Evolutionary conservation across 2,113 vertebrate species (phyloP).

Genomic region (Proteles cristata): DNA sequence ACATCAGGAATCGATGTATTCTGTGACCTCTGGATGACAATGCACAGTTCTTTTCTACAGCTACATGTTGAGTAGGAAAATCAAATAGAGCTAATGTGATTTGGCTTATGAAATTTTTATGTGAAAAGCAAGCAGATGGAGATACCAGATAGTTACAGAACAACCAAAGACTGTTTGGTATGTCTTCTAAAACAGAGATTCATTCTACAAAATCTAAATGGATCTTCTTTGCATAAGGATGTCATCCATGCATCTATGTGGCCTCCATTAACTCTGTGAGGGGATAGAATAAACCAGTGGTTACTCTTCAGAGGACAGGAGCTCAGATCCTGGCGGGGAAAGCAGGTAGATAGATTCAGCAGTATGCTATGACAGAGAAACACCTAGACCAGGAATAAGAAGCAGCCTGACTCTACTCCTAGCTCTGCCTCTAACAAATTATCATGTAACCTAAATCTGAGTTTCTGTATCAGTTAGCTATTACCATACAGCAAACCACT

Average conservation of each 20-base stretch:
- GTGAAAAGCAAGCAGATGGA: constrained; percentile 5
- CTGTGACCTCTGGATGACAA: not conserved
- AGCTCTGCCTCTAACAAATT: not conserved
- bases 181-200: constrained; percentile 23
- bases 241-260: not conserved
- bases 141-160: not conserved
- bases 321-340: not conserved
- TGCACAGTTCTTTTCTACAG: not conserved
- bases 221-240: not conserved
- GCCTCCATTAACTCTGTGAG: not conserved
- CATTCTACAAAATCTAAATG: not conserved
- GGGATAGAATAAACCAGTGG: not conserved
- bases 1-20: not conserved
- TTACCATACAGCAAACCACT: not conserved
- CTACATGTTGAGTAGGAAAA: not conserved
- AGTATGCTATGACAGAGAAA: not conserved
- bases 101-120: constrained; percentile 14
- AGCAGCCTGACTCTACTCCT: not conserved
- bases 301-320: not conserved
- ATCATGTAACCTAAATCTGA: not conserved
- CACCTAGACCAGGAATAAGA: not conserved
- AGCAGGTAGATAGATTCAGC: not conserved
- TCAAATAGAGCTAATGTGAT: constrained; percentile 25
- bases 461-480: not conserved
- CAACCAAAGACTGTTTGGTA: not conserved